A percentile compares a stretch with the other conserved stretches of the same genome.
These are phyloP conservation scores for Leptopilina clavipes DNA, from an alignment of 1,140 invertebrate species.

Conservation along the genomic window DNA sequence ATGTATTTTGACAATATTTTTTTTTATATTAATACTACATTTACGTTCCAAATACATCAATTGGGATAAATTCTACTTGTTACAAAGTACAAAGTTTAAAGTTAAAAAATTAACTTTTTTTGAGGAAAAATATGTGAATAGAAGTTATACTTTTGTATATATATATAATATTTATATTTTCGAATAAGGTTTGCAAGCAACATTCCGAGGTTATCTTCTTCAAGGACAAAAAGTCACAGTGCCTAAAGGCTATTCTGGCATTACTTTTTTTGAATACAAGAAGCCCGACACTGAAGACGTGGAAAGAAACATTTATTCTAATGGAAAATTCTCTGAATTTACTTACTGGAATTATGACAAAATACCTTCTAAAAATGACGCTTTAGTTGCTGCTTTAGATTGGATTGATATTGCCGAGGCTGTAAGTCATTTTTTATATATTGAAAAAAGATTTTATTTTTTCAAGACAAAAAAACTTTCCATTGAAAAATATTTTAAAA, in stretches of 20 bases:
- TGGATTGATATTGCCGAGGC: conserved; percentile 87
- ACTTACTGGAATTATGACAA: conserved; percentile 89
- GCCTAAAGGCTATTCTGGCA: conserved; percentile 80
- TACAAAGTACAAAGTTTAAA: no score
- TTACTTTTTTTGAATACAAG: conserved; percentile 80
- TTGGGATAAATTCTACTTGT: no score
- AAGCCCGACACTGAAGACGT: conserved; percentile 77
- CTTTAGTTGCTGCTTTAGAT: conserved; percentile 79
- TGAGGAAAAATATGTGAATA: no score
- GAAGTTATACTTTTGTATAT: no score
- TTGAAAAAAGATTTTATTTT: background rate
- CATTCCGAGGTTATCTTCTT: conserved; percentile 82
- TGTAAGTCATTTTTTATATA: conserved; percentile 74
- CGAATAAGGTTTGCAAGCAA: conserved; percentile 72
- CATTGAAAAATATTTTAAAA: conserved; percentile 12
- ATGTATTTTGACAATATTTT: background rate
- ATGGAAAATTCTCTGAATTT: conserved; percentile 79
- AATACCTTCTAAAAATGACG: conserved; percentile 82
- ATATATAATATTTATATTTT: conserved; percentile 34
- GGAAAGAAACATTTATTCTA: conserved; percentile 79
- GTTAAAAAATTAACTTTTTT: no score
- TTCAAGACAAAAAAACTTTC: conserved; percentile 18
- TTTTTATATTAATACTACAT: background rate
- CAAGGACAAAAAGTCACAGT: conserved; percentile 78
- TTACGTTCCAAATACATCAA: no score